Evolutionary conservation across 2,113 vertebrate species (phyloP).

Genomic region (Grus americana): DNA sequence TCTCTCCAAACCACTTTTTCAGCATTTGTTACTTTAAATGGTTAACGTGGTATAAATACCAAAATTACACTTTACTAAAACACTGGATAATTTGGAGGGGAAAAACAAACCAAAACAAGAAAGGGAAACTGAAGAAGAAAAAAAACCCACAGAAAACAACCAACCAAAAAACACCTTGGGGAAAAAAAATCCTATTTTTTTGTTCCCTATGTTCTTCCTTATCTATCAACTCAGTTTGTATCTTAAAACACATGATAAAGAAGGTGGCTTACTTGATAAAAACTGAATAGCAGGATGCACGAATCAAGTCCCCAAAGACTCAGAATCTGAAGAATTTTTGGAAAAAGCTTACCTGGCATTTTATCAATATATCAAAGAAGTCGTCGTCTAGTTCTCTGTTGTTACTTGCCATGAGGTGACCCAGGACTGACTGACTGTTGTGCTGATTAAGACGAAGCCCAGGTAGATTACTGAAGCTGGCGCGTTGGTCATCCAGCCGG

Average conservation of each 20-base stretch:
- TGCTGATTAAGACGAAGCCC: constrained; percentile 82
- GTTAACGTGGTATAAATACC: background rate
- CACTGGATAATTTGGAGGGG: background rate
- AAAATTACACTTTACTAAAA: background rate
- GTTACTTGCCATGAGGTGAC: constrained; percentile 80
- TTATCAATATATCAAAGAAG: constrained; percentile 93
- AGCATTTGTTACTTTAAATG: background rate
- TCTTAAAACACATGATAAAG: background rate
- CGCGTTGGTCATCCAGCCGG: constrained; percentile 86
- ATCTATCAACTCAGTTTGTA: background rate
- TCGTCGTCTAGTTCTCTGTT: constrained; percentile 85
- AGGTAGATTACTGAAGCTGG: constrained; percentile 80
- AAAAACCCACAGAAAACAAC: too few relatives aligned
- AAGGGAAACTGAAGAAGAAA: background rate
- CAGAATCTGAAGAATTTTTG: background rate
- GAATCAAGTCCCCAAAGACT: background rate
- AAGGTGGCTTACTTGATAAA: background rate
- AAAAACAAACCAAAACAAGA: background rate
- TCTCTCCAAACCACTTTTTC: background rate
- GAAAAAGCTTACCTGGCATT: constrained; percentile 84
- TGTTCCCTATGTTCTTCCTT: background rate
- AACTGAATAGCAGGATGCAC: background rate
- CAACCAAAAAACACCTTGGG: background rate
- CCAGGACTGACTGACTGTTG: constrained; percentile 75
- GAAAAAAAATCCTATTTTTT: background rate